Conservation (phyloP, 2,113 vertebrate species). For the Carassius carassius region DNA sequence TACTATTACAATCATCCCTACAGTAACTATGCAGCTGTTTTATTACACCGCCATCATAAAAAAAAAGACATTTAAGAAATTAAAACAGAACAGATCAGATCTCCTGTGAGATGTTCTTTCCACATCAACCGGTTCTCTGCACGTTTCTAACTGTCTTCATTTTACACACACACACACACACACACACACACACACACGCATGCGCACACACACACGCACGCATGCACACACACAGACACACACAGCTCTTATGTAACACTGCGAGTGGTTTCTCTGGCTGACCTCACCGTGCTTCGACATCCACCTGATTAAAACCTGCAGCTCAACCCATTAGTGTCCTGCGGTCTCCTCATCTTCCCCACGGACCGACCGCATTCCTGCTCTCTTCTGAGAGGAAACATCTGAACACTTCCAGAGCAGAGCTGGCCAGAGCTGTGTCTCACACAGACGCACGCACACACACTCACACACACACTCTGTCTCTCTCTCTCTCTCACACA, state of each 20-base stretch:
- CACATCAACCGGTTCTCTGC: not conserved
- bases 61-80: too few species aligned
- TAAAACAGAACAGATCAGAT: too few species aligned
- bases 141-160: not conserved
- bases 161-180: too few species aligned
- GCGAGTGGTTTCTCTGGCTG: not conserved
- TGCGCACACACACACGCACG: too few species aligned
- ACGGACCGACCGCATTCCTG: not conserved
- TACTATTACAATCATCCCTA: too few species aligned
- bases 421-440: too few species aligned
- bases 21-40: too few species aligned
- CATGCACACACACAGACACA: not conserved
- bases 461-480: too few species aligned
- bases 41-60: too few species aligned
- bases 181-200: not conserved
- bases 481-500: too few species aligned
- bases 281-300: not conserved
- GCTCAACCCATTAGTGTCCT: constrained; percentile 41
- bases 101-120: not conserved
- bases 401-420: not conserved
- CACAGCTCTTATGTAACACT: not conserved
- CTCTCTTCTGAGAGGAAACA: not conserved
- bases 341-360: not conserved
- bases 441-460: too few species aligned
- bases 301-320: not conserved